These are phyloP conservation scores for Palythoa heliodiscus DNA, from an alignment of 92 coral and sea anemone genomes.

Conservation along the genomic window DNA sequence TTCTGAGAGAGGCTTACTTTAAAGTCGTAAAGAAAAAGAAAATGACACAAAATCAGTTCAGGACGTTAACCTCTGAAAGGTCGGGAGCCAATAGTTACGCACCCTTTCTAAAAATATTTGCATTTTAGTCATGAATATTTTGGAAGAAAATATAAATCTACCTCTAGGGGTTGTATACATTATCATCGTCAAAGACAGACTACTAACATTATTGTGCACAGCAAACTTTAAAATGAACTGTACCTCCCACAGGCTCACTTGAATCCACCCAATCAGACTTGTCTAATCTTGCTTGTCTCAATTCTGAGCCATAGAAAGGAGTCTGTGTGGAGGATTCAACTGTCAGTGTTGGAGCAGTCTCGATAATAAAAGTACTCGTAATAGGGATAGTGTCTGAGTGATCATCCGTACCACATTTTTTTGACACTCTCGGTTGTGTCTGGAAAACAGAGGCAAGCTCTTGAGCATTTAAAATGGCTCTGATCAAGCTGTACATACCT, in stretches of 20 bases:
- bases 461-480: background rate
- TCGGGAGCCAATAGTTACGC: background rate
- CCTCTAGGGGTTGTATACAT: too few relatives aligned
- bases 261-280: slow-evolving; percentile 75
- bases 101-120: background rate
- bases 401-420: background rate
- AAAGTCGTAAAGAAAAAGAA: too few relatives aligned
- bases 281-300: slow-evolving; percentile 65
- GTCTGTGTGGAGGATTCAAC: slow-evolving; percentile 74
- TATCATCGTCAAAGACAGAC: too few relatives aligned
- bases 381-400: background rate
- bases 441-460: slow-evolving; percentile 9
- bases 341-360: slow-evolving; percentile 46
- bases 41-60: too few relatives aligned
- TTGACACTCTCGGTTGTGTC: slow-evolving; percentile 7
- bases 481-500: background rate
- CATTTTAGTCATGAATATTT: background rate
- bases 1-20: too few relatives aligned
- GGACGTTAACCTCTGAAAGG: background rate
- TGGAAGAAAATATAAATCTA: too few relatives aligned
- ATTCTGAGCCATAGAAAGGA: slow-evolving; percentile 69
- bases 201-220: background rate
- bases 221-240: background rate
- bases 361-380: slow-evolving; percentile 27
- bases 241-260: slow-evolving; percentile 77